Conservation (phyloP, 2,888 invertebrate species). For the Meiosimyza decipiens region DNA sequence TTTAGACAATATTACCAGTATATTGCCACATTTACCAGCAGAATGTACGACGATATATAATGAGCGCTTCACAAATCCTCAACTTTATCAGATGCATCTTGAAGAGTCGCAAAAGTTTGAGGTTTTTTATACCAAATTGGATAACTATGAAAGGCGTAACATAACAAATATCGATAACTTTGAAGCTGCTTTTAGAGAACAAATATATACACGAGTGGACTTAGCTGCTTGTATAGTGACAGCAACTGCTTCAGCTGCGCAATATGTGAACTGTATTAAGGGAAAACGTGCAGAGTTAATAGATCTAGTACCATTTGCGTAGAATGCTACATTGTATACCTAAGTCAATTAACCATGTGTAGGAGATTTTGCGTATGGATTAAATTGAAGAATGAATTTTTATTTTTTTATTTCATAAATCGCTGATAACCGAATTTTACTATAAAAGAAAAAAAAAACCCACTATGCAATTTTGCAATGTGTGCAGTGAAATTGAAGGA, state of each 20-base stretch:
- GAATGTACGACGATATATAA: constrained; percentile 40
- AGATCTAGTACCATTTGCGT: constrained; percentile 34
- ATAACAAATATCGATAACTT: constrained; percentile 30
- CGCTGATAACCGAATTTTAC: background rate
- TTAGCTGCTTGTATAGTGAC: constrained; percentile 27
- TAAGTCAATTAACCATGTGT: background rate
- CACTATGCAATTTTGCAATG: no score
- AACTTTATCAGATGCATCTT: constrained; percentile 30
- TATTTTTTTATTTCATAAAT: background rate
- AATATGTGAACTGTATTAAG: constrained; percentile 38
- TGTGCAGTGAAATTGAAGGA: no score
- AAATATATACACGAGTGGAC: constrained; percentile 28
- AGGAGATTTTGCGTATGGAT: no score
- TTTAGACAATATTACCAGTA: constrained; percentile 38
- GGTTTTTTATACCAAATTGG: constrained; percentile 37
- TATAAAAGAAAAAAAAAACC: no score
- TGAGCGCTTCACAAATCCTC: constrained; percentile 18
- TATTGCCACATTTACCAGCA: constrained; percentile 36
- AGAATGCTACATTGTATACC: no score
- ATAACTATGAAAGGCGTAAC: constrained; percentile 39
- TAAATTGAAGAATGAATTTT: no score
- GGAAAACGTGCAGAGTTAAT: constrained; percentile 34
- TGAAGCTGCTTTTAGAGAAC: constrained; percentile 34
- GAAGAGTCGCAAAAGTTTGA: constrained; percentile 37
- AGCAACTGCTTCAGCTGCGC: constrained; percentile 15